These are phyloP conservation scores for Spialia ferax DNA, from an alignment of 2,888 invertebrate species.

Conservation along the genomic window DNA sequence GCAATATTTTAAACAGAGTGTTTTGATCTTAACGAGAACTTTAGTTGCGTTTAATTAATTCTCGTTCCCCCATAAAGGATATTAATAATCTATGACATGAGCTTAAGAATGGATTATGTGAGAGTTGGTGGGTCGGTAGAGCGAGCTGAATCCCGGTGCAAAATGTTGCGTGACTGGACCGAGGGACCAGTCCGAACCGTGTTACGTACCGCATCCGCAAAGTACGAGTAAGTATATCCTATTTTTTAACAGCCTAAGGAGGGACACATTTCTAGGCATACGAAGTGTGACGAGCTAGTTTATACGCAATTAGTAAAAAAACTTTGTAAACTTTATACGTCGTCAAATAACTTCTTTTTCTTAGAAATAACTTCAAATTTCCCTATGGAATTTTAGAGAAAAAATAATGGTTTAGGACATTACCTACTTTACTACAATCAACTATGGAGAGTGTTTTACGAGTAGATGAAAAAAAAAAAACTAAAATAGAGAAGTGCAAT, in stretches of 20 bases:
- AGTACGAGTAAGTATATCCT: background rate
- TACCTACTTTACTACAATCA: no score
- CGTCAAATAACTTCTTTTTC: no score
- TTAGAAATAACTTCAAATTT: no score
- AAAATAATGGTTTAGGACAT: no score
- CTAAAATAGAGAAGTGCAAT: no score
- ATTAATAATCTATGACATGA: background rate
- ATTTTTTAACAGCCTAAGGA: background rate
- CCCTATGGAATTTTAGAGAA: no score
- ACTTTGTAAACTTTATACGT: no score
- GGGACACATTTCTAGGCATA: background rate
- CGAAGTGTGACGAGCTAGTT: no score
- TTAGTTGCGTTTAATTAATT: no score
- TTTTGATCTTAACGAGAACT: background rate
- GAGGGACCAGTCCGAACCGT: constrained; percentile 11
- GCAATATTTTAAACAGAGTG: background rate
- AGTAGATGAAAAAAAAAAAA: no score
- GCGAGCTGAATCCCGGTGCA: constrained; percentile 17
- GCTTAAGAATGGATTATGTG: constrained; percentile 4
- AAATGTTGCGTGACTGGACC: constrained; percentile 28
- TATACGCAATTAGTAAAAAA: no score
- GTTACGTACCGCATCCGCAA: constrained; percentile 14
- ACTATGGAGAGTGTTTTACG: no score
- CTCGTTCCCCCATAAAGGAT: background rate
- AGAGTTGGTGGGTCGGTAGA: constrained; percentile 5